phyloP scores from a whole-genome alignment of 2,113 vertebrate genomes.

The Scomber scombrus region DNA sequence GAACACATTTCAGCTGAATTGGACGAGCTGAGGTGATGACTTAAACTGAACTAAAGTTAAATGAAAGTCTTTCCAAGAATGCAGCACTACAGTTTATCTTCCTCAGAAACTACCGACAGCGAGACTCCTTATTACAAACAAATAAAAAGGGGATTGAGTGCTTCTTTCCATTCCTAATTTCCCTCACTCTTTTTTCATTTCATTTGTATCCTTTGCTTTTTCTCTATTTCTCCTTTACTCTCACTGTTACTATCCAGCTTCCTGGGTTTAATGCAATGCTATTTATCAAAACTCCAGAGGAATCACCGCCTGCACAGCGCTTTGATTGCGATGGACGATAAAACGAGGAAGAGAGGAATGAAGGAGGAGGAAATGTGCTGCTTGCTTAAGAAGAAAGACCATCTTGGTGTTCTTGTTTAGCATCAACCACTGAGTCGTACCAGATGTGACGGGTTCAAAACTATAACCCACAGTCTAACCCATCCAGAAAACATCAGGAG shows the following conservation, averaged over 20 bases:
- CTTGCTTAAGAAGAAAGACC: not conserved
- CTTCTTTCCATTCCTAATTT: slow-evolving; percentile 21
- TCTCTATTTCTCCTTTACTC: slow-evolving; percentile 19
- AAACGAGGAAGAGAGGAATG: slow-evolving; percentile 8
- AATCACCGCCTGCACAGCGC: slow-evolving; percentile 46
- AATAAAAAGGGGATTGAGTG: slow-evolving; percentile 27
- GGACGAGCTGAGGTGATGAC: not conserved
- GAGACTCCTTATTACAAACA: slow-evolving; percentile 23
- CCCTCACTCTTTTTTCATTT: slow-evolving; percentile 13
- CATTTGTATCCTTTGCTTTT: slow-evolving; percentile 32
- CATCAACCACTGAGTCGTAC: not conserved
- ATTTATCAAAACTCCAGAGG: slow-evolving; percentile 65
- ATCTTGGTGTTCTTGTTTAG: slow-evolving; percentile 32
- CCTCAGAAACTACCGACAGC: slow-evolving; percentile 27
- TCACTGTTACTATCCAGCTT: slow-evolving; percentile 6
- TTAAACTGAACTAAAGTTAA: slow-evolving; percentile 22
- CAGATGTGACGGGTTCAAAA: slow-evolving; percentile 1
- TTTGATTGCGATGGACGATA: slow-evolving; percentile 48
- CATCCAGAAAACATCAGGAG: no score
- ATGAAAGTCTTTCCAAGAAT: slow-evolving; percentile 29
- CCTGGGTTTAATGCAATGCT: slow-evolving; percentile 50
- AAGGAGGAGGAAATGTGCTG: slow-evolving; percentile 5
- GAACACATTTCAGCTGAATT: not conserved
- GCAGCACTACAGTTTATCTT: slow-evolving; percentile 47
- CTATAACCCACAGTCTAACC: no score